Conservation (phyloP, 2,888 invertebrate species). For the Tenthredo mesomela region DNA sequence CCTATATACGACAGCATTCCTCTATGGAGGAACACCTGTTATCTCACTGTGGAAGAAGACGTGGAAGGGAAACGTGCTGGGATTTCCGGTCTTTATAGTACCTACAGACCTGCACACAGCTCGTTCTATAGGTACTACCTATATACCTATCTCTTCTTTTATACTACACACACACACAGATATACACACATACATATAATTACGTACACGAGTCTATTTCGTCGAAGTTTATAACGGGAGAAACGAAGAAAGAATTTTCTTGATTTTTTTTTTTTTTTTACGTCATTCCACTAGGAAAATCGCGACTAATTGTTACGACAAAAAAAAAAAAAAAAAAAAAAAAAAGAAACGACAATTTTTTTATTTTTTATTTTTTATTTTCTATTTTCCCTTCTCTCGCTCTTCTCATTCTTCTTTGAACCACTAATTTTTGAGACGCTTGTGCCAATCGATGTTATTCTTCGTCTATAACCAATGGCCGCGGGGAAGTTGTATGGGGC, state of each 20-base stretch:
- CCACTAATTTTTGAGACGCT: background rate
- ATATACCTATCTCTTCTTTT: background rate
- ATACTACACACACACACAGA: background rate
- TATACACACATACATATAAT: background rate
- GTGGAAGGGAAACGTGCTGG: slow-evolving; percentile 30
- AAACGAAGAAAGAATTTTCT: background rate
- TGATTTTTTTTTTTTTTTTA: no score
- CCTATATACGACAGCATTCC: slow-evolving; percentile 22
- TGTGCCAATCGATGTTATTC: slow-evolving; percentile 15
- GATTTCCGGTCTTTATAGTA: slow-evolving; percentile 11
- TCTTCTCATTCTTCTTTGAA: background rate
- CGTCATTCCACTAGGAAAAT: background rate
- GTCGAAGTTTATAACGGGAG: background rate
- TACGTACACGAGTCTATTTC: background rate
- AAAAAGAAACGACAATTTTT: no score
- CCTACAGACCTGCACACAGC: background rate
- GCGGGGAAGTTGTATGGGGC: slow-evolving; percentile 19
- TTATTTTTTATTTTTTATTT: no score
- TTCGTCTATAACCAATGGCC: background rate
- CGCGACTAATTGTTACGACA: background rate
- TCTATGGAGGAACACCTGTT: slow-evolving; percentile 42
- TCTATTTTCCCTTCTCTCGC: background rate
- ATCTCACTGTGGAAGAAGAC: slow-evolving; percentile 34
- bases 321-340: background rate
- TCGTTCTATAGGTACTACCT: background rate